These are phyloP conservation scores for Diabrotica balteata DNA, from an alignment of 2,888 invertebrate genomes.

Conservation along the genomic window DNA sequence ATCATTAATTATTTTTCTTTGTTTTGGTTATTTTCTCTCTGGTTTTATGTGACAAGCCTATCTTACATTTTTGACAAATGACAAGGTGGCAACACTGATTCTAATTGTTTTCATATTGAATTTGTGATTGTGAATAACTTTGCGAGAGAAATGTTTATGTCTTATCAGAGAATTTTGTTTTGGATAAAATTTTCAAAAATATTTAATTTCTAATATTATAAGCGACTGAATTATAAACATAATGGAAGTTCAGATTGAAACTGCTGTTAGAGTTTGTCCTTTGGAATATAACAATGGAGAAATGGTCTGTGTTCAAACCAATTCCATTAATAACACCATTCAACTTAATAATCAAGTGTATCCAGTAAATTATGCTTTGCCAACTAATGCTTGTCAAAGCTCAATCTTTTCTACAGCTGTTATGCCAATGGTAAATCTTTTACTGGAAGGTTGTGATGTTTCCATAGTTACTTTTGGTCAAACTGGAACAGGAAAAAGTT, in stretches of 20 bases:
- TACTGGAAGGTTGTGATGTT: constrained; percentile 78
- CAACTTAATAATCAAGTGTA: constrained; percentile 68
- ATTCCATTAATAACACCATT: constrained; percentile 67
- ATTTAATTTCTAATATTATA: too few relatives aligned
- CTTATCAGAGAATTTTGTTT: too few relatives aligned
- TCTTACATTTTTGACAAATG: too few relatives aligned
- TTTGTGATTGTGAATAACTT: too few relatives aligned
- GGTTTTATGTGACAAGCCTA: too few relatives aligned
- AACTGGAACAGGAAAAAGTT: constrained; percentile 71
- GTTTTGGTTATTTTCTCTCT: too few relatives aligned
- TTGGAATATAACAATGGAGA: constrained; percentile 63
- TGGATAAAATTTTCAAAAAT: too few relatives aligned
- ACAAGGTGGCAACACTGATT: too few relatives aligned
- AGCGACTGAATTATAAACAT: not conserved
- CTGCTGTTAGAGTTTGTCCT: constrained; percentile 72
- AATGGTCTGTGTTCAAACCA: constrained; percentile 67
- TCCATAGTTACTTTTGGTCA: constrained; percentile 76
- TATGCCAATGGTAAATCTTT: constrained; percentile 71
- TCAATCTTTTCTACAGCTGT: constrained; percentile 71
- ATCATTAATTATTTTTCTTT: too few relatives aligned
- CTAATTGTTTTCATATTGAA: too few relatives aligned
- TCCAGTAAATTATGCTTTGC: constrained; percentile 65
- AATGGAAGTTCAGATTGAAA: constrained; percentile 79
- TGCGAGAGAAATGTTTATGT: too few relatives aligned
- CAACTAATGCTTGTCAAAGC: constrained; percentile 69